Base-by-base conservation (phyloP, 2,888 invertebrate species). In the Rhodophaea formosa region DNA sequence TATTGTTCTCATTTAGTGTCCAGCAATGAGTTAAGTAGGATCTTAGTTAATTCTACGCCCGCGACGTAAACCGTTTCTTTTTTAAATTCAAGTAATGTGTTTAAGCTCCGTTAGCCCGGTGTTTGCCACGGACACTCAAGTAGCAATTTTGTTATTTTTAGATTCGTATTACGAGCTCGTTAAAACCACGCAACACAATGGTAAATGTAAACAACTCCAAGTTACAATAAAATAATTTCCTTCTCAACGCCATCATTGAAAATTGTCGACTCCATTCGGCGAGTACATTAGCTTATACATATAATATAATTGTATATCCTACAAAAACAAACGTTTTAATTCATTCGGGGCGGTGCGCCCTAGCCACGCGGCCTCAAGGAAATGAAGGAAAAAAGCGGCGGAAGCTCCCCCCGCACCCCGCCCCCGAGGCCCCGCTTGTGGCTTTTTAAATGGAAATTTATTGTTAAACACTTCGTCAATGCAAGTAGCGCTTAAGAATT, bases 361-460 rank as follows among this genome's bases (percentile, higher is more conserved):
- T 77, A 76, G 81, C 79, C 84, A 77, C 84, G 82, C 85, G 84
- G 87, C 84, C 80, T 80, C 74, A 77, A 88, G 90, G 90, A 91
- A 91, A 90, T 90, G 88, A 89, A 88, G 85, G 88, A 90, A 91
- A 90, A 90, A 91, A 86, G 87, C 84, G 82, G 76, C 88, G 90
- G 89, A 90, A 87, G 84, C 81, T 79, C 78, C 80, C 72, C 73
- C 63, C 61, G 65, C 66, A 63, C 71, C 64, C 47, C 60, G 58
- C 65, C 59, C 63, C 64, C 72, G 67, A 61, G 39, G 61, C 59
- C 60, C 72, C 60, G 83, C 83, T 87, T 88, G 88, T 77, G 87
- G 89, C 88, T 87, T 89, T 90, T 89, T 90, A 91, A 90, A 90
- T 89, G 89, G 88, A 90, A 89, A 91, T 91, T 89, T 90, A 90